phyloP scores from a whole-genome alignment of 1,140 invertebrate species.

The Leucophenga varia region DNA sequence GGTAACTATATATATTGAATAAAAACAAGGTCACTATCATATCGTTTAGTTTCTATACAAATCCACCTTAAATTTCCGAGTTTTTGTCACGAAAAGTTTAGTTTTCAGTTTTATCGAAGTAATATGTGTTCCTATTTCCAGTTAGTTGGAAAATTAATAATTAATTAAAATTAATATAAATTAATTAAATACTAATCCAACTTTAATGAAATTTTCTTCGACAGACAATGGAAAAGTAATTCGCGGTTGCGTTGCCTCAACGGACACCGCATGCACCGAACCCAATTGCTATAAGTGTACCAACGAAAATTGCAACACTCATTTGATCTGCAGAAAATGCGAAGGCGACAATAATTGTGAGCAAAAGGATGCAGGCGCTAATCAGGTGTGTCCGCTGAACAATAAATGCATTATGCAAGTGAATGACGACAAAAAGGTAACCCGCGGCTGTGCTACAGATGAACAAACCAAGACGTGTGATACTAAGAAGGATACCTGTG shows the following conservation, averaged over 20 bases:
- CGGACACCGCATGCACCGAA: background rate
- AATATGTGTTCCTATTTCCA: too few relatives aligned
- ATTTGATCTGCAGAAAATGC: slow-evolving; percentile 28
- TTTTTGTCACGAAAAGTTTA: too few relatives aligned
- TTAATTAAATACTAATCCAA: too few relatives aligned
- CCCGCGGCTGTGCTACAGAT: slow-evolving; percentile 17
- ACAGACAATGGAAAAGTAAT: background rate
- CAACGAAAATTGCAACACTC: slow-evolving; percentile 19
- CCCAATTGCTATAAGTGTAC: slow-evolving; percentile 17
- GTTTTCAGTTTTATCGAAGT: too few relatives aligned
- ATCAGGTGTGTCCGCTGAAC: slow-evolving; percentile 10
- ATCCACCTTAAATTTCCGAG: too few relatives aligned
- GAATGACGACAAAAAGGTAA: slow-evolving; percentile 8
- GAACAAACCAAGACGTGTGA: slow-evolving; percentile 1
- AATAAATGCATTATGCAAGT: slow-evolving; percentile 10
- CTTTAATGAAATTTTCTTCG: background rate
- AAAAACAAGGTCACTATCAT: too few relatives aligned
- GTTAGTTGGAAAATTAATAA: too few relatives aligned
- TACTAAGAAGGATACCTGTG: slow-evolving; percentile 13
- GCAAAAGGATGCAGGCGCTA: background rate
- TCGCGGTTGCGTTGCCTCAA: slow-evolving; percentile 17
- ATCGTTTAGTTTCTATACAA: too few relatives aligned
- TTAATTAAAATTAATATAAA: too few relatives aligned
- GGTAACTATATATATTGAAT: too few relatives aligned
- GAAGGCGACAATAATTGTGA: slow-evolving; percentile 6